Evolutionary conservation across 2,888 invertebrate genomes (phyloP).

Genomic region (Digitonthophagus gazella): DNA sequence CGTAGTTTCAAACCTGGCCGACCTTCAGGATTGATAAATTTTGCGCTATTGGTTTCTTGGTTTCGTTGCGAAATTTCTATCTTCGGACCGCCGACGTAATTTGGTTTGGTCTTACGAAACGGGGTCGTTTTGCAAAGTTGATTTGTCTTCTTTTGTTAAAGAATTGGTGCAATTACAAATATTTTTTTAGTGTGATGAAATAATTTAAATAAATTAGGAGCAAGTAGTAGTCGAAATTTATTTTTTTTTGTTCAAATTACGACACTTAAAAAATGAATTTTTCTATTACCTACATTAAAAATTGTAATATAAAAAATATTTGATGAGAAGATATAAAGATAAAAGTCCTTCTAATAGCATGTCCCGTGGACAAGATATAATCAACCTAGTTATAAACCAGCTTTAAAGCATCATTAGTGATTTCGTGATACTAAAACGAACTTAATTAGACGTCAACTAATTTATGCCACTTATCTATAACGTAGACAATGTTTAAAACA

Average conservation of each 20-base stretch:
- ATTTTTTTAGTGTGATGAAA: background rate
- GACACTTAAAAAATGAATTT: no score
- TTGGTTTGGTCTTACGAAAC: background rate
- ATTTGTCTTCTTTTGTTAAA: background rate
- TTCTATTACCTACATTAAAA: no score
- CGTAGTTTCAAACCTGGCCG: background rate
- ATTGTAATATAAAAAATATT: no score
- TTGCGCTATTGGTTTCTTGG: background rate
- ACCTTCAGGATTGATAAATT: conserved; percentile 5
- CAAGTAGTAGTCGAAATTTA: no score
- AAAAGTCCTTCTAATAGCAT: no score
- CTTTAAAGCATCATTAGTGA: background rate
- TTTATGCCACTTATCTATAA: background rate
- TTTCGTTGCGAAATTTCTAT: background rate
- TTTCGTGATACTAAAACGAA: background rate
- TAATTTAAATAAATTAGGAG: no score
- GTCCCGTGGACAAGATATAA: background rate
- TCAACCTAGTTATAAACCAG: background rate
- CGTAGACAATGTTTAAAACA: background rate
- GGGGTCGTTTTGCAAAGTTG: background rate
- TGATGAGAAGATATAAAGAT: no score
- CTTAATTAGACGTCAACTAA: background rate
- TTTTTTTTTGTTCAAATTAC: no score
- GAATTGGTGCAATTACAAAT: background rate
- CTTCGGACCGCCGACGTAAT: background rate